Evolutionary conservation across 2,888 invertebrate genomes (phyloP).

Genomic region (Brachypterus glaber): DNA sequence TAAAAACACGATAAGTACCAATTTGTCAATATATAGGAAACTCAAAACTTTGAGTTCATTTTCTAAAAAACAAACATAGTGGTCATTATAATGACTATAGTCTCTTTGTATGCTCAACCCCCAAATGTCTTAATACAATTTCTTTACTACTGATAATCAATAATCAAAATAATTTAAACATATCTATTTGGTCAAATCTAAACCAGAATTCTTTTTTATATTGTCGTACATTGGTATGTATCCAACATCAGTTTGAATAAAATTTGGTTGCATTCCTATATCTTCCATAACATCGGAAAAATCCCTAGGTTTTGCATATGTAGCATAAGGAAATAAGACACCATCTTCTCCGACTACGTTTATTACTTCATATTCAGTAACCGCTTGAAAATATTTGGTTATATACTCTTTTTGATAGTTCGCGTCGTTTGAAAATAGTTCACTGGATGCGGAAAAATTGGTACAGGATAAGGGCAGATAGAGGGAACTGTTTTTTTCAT

Average conservation of each 20-base stretch:
- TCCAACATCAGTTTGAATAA: constrained; percentile 25
- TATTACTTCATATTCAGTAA: constrained; percentile 26
- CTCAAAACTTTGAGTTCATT: too few relatives aligned
- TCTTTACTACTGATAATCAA: too few relatives aligned
- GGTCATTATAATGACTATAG: too few relatives aligned
- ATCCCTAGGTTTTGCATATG: too few relatives aligned
- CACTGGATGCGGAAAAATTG: constrained; percentile 26
- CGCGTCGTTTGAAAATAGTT: constrained; percentile 26
- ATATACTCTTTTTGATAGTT: constrained; percentile 30
- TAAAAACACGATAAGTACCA: too few relatives aligned
- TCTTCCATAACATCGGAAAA: neutral
- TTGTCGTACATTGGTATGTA: constrained; percentile 22
- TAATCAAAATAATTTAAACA: too few relatives aligned
- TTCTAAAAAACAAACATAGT: too few relatives aligned
- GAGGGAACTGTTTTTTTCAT: constrained; percentile 10
- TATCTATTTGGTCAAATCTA: too few relatives aligned
- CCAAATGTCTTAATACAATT: too few relatives aligned
- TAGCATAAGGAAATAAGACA: constrained; percentile 28
- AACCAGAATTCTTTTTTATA: too few relatives aligned
- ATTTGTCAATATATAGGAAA: too few relatives aligned
- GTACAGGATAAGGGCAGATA: constrained; percentile 25
- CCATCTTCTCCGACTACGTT: constrained; percentile 28
- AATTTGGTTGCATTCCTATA: constrained; percentile 20
- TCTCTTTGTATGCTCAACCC: too few relatives aligned
- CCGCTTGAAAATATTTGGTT: constrained; percentile 27